Base-by-base conservation (phyloP, 1,140 invertebrate species). In the Luehdorfia chinensis region DNA sequence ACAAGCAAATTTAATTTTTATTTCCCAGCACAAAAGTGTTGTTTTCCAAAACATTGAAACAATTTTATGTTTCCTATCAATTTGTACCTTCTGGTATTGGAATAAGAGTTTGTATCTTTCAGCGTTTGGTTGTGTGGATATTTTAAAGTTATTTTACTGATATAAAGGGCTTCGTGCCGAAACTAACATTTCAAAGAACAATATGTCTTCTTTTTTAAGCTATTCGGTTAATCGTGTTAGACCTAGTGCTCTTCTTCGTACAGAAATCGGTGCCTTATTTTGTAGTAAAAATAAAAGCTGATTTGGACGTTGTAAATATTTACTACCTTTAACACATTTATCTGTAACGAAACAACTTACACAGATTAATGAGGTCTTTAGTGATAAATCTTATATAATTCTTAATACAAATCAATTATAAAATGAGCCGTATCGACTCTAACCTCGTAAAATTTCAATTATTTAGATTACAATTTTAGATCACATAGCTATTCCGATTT, bases 151-250 rank as follows among this genome's bases (percentile, higher is more conserved):
- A 51, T 61, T 59, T 51, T 43, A 52, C 31, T 78, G 67, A 79
- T 68, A 61, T 75, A 79, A 55, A 68, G 66, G 66, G 63, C 62
- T 84, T 75, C 80, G 80, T 84, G 80, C 80, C 75, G 72, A 86
- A 86, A 86, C 74, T 75, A 84, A 60, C 79, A 75, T 84, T 86
- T 75, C 69, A 71, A 65, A 62, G 60, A 75, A 73, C 68, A 73
- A 81, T 83, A 72, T 69, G 56, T 84, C 75, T 77, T 78, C 63
- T 78, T 85, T 83, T n/a, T 83, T 76, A 66, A 75, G 74, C 64
- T 75, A 67, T 66, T 74, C 68, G 66, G 74, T 69, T 77, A 79
- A 77, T 76, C 60, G 69, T 71, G 65, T 70, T 73, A 56, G 45
- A 60, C 61, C 49, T 59, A 45, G 23, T 43, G 13, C 49, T 51